These are phyloP conservation scores for Telmatherina bonti DNA, from an alignment of 2,797 vertebrate species.

Conservation along the genomic window DNA sequence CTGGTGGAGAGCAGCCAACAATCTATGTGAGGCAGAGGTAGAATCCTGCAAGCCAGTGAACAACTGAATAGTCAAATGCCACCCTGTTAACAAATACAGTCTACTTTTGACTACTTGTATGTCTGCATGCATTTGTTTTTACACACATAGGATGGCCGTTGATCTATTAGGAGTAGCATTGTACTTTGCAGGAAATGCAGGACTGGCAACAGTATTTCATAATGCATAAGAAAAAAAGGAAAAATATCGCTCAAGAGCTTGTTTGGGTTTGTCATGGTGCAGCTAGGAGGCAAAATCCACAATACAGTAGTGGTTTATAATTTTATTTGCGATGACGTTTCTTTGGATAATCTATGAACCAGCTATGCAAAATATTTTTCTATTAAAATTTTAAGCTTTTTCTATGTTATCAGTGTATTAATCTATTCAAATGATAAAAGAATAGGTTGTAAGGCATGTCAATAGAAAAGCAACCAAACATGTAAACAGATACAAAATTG, in stretches of 20 bases:
- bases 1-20: constrained; percentile 84
- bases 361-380: background rate
- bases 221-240: constrained; percentile 65
- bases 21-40: constrained; percentile 84
- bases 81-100: constrained; percentile 84
- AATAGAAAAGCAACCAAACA: constrained; percentile 1
- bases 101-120: constrained; percentile 67
- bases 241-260: constrained; percentile 43
- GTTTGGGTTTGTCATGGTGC: constrained; percentile 36
- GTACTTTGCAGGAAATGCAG: constrained; percentile 41
- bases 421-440: background rate
- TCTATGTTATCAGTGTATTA: background rate
- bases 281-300: background rate
- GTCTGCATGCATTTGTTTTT: constrained; percentile 78
- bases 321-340: too few relatives aligned
- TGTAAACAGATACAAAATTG: background rate
- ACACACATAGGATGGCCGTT: constrained; percentile 64
- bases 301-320: too few relatives aligned
- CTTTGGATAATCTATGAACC: background rate
- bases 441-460: background rate
- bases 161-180: constrained; percentile 58
- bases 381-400: background rate
- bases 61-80: constrained; percentile 71
- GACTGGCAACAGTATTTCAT: constrained; percentile 60
- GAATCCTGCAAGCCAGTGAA: constrained; percentile 65